Percentiles rank a stretch among this genome's conserved stretches.
Conservation (phyloP, 2,797 vertebrate species). For the Cuniculus paca region DNA sequence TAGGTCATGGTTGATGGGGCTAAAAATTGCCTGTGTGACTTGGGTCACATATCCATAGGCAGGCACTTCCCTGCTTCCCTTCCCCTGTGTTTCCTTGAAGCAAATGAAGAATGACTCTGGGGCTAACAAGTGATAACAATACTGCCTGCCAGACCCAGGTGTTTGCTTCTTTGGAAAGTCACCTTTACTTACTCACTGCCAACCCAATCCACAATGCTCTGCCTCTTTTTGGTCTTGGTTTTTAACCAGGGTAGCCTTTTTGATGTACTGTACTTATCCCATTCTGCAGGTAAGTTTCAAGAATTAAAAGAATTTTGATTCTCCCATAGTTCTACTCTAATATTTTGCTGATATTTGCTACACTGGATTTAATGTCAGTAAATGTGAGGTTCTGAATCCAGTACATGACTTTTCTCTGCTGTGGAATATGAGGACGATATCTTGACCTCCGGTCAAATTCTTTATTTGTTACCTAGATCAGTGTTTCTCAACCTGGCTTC, state of each 20-base stretch:
- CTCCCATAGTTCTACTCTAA: not conserved
- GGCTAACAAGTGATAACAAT: constrained; percentile 92
- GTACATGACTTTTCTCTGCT: not conserved
- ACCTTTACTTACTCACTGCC: not conserved
- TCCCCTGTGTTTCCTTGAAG: constrained; percentile 89
- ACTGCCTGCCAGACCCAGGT: constrained; percentile 84
- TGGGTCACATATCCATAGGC: constrained; percentile 91
- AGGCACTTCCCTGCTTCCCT: constrained; percentile 91
- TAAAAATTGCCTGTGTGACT: constrained; percentile 91
- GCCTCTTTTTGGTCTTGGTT: not conserved
- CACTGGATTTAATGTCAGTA: not conserved
- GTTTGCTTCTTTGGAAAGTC: not conserved
- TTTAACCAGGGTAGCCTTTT: not conserved
- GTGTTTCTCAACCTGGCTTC: not conserved
- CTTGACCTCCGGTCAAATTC: not conserved
- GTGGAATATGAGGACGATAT: not conserved
- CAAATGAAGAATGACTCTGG: constrained; percentile 92
- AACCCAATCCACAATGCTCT: not conserved
- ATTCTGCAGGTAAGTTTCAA: not conserved
- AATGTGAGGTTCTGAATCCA: not conserved
- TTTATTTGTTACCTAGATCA: not conserved
- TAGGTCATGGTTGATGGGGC: constrained; percentile 90
- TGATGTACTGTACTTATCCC: not conserved
- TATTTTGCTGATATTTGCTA: not conserved
- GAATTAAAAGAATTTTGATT: not conserved